phyloP scores from a whole-genome alignment of 2,113 vertebrate genomes.

The Naja naja region DNA sequence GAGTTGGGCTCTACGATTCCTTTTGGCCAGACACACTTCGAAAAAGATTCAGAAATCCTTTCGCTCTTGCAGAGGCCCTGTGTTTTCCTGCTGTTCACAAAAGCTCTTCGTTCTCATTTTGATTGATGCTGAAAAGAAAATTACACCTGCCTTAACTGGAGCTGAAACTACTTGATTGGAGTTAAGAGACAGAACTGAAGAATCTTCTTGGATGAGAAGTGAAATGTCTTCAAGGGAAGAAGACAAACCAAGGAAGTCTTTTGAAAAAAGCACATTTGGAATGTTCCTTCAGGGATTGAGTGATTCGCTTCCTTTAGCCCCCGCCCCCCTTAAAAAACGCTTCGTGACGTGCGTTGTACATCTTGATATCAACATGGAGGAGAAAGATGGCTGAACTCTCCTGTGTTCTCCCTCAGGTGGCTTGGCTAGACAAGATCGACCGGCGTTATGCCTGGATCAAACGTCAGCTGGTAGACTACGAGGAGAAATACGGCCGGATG shows the following conservation, averaged over 20 bases:
- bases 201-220: too few relatives aligned
- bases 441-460: slow-evolving; percentile 97
- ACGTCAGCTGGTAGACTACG: slow-evolving; percentile 94
- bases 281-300: too few relatives aligned
- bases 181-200: too few relatives aligned
- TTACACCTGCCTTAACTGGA: too few relatives aligned
- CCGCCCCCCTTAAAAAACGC: too few relatives aligned
- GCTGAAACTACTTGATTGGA: too few relatives aligned
- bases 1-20: slow-evolving; percentile 55
- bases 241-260: too few relatives aligned
- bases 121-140: not conserved
- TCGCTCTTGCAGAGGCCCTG: not conserved
- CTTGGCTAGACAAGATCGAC: slow-evolving; percentile 97
- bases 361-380: not conserved
- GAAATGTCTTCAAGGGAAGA: too few relatives aligned
- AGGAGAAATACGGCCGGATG: slow-evolving; percentile 96
- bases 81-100: not conserved
- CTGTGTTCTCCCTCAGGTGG: slow-evolving; percentile 77
- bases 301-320: too few relatives aligned
- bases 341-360: not conserved
- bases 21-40: not conserved
- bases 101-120: not conserved
- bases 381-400: not conserved
- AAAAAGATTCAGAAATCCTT: not conserved
- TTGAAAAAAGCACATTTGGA: too few relatives aligned